phyloP scores from a whole-genome alignment of 2,113 vertebrate genomes.

The Hassar affinis region DNA sequence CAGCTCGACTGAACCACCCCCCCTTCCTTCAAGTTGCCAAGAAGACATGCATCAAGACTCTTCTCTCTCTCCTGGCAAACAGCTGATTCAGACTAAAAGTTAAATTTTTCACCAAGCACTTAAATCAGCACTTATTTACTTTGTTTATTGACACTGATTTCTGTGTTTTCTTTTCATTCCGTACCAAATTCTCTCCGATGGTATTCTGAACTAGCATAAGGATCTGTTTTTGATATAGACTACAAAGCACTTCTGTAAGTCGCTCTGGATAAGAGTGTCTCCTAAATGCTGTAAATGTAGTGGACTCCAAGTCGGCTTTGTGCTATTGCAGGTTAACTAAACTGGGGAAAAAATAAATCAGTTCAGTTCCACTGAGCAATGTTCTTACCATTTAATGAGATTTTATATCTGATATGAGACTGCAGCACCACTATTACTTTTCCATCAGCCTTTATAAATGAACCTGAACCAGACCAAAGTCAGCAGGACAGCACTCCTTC shows the following conservation, averaged over 20 bases:
- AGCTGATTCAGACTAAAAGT: neutral
- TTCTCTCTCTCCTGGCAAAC: neutral
- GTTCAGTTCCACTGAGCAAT: neutral
- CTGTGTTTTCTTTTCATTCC: neutral
- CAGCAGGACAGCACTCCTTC: neutral
- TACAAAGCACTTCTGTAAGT: neutral
- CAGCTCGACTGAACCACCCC: neutral
- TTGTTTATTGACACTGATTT: neutral
- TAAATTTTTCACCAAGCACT: neutral
- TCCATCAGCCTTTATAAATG: neutral
- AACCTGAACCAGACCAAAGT: constrained; percentile 2
- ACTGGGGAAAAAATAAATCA: neutral
- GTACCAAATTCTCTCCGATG: neutral
- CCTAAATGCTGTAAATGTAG: neutral
- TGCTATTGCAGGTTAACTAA: neutral
- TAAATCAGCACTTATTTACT: neutral
- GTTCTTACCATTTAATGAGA: neutral
- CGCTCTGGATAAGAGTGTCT: neutral
- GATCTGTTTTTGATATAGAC: neutral
- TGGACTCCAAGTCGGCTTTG: neutral
- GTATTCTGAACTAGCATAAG: neutral
- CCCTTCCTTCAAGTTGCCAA: neutral
- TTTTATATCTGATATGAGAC: neutral
- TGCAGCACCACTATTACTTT: neutral
- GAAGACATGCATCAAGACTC: neutral